Conservation (phyloP, 2,888 invertebrate species). For the Eudemis profundana region DNA sequence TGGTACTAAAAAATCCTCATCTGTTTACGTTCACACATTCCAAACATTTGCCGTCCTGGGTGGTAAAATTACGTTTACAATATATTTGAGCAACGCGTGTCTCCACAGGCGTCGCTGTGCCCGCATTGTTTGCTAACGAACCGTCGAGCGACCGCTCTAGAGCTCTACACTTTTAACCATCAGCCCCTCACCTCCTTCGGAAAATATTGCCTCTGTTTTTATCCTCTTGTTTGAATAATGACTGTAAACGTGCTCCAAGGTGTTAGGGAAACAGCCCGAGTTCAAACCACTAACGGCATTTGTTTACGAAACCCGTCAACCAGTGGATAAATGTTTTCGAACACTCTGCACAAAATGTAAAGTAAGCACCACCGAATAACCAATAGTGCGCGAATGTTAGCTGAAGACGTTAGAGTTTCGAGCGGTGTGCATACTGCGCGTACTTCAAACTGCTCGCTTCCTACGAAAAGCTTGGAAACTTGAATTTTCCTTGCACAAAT, state of each 20-base stretch:
- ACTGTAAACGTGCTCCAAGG: conserved; percentile 82
- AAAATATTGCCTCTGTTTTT: conserved; percentile 84
- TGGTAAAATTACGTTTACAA: conserved; percentile 8
- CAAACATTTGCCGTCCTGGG: no score
- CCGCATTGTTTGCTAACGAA: conserved; percentile 83
- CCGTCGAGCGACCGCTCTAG: conserved; percentile 71
- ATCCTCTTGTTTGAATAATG: conserved; percentile 85
- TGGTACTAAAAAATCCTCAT: no score
- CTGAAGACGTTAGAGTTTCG: conserved; percentile 54
- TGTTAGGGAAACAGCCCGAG: conserved; percentile 78
- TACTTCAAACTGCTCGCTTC: not conserved
- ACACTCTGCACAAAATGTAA: conserved; percentile 78
- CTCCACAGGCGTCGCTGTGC: conserved; percentile 62
- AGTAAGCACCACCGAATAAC: conserved; percentile 72
- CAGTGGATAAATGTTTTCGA: conserved; percentile 79
- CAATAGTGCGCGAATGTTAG: conserved; percentile 65
- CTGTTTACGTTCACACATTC: no score
- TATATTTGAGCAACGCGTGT: conserved; percentile 43
- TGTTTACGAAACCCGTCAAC: conserved; percentile 82
- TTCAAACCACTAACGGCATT: conserved; percentile 79
- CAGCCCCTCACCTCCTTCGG: conserved; percentile 79
- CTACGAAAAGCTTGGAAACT: not conserved
- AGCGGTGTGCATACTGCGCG: conserved; percentile 46
- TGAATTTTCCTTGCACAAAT: not conserved
- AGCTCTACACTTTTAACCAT: conserved; percentile 84